These are phyloP conservation scores for Drosophila setosimentum DNA, from an alignment of 2,888 invertebrate genomes.

Conservation along the genomic window DNA sequence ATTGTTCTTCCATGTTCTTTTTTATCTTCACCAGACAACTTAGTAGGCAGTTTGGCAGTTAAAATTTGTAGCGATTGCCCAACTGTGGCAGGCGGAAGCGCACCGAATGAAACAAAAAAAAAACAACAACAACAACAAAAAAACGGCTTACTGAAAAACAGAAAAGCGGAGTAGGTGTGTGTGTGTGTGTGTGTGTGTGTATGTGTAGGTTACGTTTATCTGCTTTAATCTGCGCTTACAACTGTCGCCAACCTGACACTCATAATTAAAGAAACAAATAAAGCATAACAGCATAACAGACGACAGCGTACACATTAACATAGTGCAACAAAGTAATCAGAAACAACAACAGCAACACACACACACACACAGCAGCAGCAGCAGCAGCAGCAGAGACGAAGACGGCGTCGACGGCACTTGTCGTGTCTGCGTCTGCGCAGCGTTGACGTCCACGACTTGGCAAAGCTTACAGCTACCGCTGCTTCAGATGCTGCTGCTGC, in stretches of 20 bases:
- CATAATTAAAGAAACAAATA: conserved; percentile 81
- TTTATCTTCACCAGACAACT: conserved; percentile 9
- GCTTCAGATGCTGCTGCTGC: conserved; percentile 8
- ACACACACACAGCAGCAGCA: conserved; percentile 20
- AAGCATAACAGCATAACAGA: conserved; percentile 62
- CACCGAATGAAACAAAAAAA: conserved; percentile 8
- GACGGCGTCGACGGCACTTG: conserved; percentile 70
- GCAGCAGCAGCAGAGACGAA: conserved; percentile 14
- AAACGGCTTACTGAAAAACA: conserved; percentile 46
- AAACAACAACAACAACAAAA: conserved; percentile 8
- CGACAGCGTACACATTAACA: conserved; percentile 53
- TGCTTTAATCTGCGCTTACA: conserved; percentile 69
- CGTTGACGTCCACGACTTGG: conserved; percentile 27
- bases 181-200: conserved; percentile 20
- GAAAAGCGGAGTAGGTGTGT: conserved; percentile 23
- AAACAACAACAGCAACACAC: conserved; percentile 38
- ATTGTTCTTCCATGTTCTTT: conserved; percentile 32
- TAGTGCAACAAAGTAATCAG: conserved; percentile 57
- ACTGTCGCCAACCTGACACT: conserved; percentile 75
- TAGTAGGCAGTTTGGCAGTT: conserved; percentile 30
- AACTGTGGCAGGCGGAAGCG: conserved; percentile 50
- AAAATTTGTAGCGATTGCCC: conserved; percentile 45
- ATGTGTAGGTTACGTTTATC: conserved; percentile 67
- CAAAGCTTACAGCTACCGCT: conserved; percentile 54
- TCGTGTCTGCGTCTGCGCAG: conserved; percentile 67